Evolutionary conservation across 1,140 invertebrate genomes (phyloP).

Genomic region (Mesaphorura yosii): DNA sequence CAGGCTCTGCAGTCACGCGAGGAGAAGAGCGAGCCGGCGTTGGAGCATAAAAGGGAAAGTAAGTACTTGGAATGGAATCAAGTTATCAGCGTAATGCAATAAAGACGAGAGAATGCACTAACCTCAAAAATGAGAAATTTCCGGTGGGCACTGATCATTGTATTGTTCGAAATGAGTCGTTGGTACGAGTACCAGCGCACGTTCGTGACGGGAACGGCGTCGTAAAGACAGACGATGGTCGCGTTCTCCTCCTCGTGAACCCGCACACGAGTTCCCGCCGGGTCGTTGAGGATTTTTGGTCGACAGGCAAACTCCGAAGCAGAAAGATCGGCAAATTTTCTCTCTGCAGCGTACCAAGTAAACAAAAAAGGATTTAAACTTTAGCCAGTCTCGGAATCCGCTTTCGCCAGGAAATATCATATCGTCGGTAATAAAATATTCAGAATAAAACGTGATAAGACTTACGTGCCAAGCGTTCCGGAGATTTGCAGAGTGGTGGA

Average conservation of each 20-base stretch:
- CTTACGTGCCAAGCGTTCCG: slow-evolving; percentile 27
- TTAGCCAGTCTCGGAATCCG: no score
- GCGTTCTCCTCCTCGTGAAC: slow-evolving; percentile 69
- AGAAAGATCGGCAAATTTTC: slow-evolving; percentile 55
- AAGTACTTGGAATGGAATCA: no score
- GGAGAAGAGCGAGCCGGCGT: no score
- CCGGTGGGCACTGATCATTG: slow-evolving; percentile 55
- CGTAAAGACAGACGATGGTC: slow-evolving; percentile 64
- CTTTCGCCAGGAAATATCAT: no score
- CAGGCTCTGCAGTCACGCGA: no score
- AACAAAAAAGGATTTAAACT: no score
- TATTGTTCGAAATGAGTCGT: slow-evolving; percentile 62
- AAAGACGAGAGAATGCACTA: slow-evolving; percentile 38
- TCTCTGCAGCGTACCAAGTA: no score
- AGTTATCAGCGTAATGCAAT: no score
- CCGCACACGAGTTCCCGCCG: slow-evolving; percentile 60
- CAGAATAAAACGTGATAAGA: slow-evolving; percentile 2
- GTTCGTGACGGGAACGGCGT: slow-evolving; percentile 63
- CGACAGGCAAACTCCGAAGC: slow-evolving; percentile 77
- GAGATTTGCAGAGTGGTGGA: slow-evolving; percentile 53
- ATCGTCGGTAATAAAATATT: no score
- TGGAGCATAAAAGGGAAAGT: no score
- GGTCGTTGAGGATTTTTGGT: slow-evolving; percentile 56
- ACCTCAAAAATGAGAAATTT: slow-evolving; percentile 66
- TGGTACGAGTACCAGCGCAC: slow-evolving; percentile 82